Evolutionary conservation across 2,888 invertebrate genomes (phyloP), one percentile per base, ranked within the genome.

Genomic region (Archips crataeganus): DNA sequence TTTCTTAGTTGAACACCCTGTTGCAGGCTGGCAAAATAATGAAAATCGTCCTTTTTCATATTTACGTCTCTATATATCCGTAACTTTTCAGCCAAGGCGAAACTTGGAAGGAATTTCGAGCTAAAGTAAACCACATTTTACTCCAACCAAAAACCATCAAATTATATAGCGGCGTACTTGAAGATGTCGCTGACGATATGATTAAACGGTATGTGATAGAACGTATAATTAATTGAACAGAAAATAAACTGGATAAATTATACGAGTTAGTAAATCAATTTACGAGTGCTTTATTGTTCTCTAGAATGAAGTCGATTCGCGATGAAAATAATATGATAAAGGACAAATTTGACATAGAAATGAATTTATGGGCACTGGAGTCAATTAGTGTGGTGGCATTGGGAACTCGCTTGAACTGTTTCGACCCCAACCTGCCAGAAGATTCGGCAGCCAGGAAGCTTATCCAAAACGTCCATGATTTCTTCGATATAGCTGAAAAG

Each of bases 81-180:
- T 62, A 62, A 57, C 11, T 11, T 65, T 68, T 13, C 84, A 97
- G 97, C 8, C 96, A 97, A 84, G 97, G 97, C 1, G 95, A 96
- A 81, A 95, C 95, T 73, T 97, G 97, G 97, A 95, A 96, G 84
- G 90, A 95, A 76, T 95, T 97, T 76, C 94, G 97, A 59, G 95
- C 95, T 45, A 96, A 96, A 82, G 96, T 97, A 3, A 97, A 97
- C 82, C 95, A 96, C 81, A 95, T 96, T 45, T 95, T 97, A 95
- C 91, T 97, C 83, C 95, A 96, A 81, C 96, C 97, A 0, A 93
- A 95, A 77, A 95, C 95, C 4, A 96, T 96, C 0, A 95, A 95
- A 78, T 94, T 95, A 84, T 97, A 96, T 82, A 88, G 96, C 8
- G 90, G 91, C 15, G 92, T 94, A 2, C 95, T 96, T 70, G 95